phyloP scores from a whole-genome alignment of 2,113 vertebrate genomes.

The Calypte anna region DNA sequence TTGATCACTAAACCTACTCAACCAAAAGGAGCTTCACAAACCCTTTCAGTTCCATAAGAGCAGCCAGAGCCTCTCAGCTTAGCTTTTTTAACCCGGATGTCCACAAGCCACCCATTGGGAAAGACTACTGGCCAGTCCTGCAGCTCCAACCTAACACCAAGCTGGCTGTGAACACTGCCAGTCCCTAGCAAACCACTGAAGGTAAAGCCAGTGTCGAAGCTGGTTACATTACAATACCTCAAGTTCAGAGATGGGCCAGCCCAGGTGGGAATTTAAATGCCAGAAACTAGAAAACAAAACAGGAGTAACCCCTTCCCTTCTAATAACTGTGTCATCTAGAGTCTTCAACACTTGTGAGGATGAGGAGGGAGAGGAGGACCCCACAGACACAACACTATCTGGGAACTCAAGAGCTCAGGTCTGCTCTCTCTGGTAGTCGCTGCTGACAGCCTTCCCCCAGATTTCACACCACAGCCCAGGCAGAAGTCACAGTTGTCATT shows the following conservation, averaged over 20 bases:
- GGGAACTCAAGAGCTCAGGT: neutral
- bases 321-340: neutral
- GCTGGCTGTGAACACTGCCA: neutral
- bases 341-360: neutral
- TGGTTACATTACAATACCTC: neutral
- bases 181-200: neutral
- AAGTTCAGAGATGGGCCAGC: neutral
- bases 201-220: neutral
- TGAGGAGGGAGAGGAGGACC: neutral
- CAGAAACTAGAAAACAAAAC: neutral
- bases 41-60: neutral
- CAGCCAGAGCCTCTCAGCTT: neutral
- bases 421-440: constrained; percentile 29
- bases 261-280: neutral
- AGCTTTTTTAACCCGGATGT: neutral
- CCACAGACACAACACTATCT: neutral
- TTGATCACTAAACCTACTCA: neutral
- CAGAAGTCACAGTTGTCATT: constrained; percentile 49
- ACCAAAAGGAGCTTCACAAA: neutral
- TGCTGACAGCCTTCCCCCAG: constrained; percentile 26
- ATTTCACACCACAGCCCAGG: neutral
- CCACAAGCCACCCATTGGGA: neutral
- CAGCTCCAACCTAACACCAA: neutral
- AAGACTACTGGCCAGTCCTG: neutral
- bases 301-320: neutral